Evolutionary conservation across 1,140 invertebrate genomes (phyloP).

Genomic region (Lordiphosa mommai): DNA sequence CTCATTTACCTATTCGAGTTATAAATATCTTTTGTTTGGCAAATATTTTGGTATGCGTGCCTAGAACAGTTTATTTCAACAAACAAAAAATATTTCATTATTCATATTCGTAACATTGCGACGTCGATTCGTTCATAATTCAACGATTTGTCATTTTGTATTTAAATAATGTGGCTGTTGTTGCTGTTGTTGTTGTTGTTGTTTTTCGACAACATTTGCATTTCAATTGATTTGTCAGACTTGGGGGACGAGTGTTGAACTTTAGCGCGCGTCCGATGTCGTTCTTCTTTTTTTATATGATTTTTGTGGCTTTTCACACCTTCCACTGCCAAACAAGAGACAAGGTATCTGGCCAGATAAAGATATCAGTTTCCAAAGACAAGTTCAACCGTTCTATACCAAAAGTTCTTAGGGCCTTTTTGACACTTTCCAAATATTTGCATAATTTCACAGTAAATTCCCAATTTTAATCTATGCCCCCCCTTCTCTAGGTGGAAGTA

Average conservation of each 20-base stretch:
- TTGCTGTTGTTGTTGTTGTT: slow-evolving; percentile 16
- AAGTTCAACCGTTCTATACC: slow-evolving; percentile 18
- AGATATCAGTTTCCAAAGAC: slow-evolving; percentile 66
- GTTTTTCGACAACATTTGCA: slow-evolving; percentile 55
- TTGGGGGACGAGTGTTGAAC: slow-evolving; percentile 54
- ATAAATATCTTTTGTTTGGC: not conserved
- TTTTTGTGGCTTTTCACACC: slow-evolving; percentile 56
- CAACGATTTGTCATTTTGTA: slow-evolving; percentile 74
- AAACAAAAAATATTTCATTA: slow-evolving; percentile 6
- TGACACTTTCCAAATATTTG: slow-evolving; percentile 68
- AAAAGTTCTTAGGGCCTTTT: slow-evolving; percentile 35
- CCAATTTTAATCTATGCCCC: slow-evolving; percentile 47
- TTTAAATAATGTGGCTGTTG: slow-evolving; percentile 63
- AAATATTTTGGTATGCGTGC: no score
- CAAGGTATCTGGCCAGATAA: slow-evolving; percentile 26
- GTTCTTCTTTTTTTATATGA: not conserved
- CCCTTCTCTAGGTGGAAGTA: not conserved
- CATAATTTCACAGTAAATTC: slow-evolving; percentile 75
- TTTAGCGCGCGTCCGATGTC: slow-evolving; percentile 49
- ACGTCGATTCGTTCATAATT: slow-evolving; percentile 60
- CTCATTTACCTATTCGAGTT: no score
- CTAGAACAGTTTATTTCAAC: not conserved
- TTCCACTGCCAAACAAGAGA: slow-evolving; percentile 47
- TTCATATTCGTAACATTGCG: slow-evolving; percentile 1
- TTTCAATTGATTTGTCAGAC: slow-evolving; percentile 57